Conservation (phyloP, 2,888 invertebrate species). For the Ichneumoninae sp. region DNA sequence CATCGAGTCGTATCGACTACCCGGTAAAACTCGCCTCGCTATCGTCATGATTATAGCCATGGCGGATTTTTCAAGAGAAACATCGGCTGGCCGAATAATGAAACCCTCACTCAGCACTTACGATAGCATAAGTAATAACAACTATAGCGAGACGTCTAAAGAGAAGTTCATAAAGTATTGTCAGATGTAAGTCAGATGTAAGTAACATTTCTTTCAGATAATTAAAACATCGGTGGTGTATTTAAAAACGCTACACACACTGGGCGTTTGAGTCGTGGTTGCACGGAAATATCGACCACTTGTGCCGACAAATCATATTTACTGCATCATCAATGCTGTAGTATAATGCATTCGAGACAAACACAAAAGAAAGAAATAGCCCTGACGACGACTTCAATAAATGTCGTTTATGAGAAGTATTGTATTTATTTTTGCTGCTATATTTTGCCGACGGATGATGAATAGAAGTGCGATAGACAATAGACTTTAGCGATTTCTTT, state of each 20-base stretch:
- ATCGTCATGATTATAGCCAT: constrained; percentile 73
- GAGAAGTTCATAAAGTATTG: not conserved
- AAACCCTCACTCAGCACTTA: constrained; percentile 76
- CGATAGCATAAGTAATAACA: constrained; percentile 72
- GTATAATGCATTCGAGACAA: not conserved
- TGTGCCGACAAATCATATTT: too few relatives aligned
- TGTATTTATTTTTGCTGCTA: too few relatives aligned
- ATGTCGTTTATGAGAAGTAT: not conserved
- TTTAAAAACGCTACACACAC: constrained; percentile 72
- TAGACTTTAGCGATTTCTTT: constrained; percentile 6
- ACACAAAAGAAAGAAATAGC: not conserved
- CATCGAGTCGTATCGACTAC: constrained; percentile 76
- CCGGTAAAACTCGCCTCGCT: constrained; percentile 68
- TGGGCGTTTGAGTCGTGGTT: constrained; percentile 17
- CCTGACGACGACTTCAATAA: not conserved
- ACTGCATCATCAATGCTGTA: too few relatives aligned
- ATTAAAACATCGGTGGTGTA: constrained; percentile 74
- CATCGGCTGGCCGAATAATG: constrained; percentile 77
- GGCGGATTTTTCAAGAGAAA: constrained; percentile 72
- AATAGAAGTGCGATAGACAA: not conserved
- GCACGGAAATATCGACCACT: too few relatives aligned
- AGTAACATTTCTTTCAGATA: constrained; percentile 63
- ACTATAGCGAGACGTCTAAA: not conserved
- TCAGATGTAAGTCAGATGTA: not conserved
- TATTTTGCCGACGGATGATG: not conserved